These are phyloP conservation scores for Rachycentron canadum DNA, from an alignment of 2,797 vertebrate genomes.

Conservation along the genomic window DNA sequence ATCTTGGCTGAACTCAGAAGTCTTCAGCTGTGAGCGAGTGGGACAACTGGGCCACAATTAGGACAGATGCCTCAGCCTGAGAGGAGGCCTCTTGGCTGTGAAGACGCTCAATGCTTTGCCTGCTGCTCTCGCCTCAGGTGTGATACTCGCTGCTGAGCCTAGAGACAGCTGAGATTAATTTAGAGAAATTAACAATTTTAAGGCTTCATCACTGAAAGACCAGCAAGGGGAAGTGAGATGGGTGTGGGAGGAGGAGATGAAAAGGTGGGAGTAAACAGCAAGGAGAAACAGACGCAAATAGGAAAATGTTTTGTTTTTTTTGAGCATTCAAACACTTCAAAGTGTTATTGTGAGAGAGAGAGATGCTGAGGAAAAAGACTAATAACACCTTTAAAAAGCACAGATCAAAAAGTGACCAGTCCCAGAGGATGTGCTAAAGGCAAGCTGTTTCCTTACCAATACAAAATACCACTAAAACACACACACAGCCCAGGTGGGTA, in stretches of 20 bases:
- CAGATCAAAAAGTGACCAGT: neutral
- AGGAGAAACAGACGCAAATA: conserved; percentile 18
- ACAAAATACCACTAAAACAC: conserved; percentile 8
- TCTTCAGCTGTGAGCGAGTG: conserved; percentile 14
- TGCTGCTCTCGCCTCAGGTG: conserved; percentile 41
- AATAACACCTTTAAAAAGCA: conserved; percentile 10
- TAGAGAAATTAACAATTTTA: conserved; percentile 60
- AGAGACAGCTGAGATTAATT: conserved; percentile 49
- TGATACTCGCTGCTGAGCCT: conserved; percentile 22
- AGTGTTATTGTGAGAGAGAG: neutral
- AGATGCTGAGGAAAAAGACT: conserved; percentile 16
- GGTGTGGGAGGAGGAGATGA: conserved; percentile 7
- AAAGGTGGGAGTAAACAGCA: conserved; percentile 17
- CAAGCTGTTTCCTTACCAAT: conserved; percentile 8
- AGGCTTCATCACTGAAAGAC: conserved; percentile 30
- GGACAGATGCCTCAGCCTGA: conserved; percentile 9
- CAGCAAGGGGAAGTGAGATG: neutral
- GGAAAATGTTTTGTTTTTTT: conserved; percentile 16
- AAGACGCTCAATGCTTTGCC: conserved; percentile 7
- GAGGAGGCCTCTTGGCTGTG: conserved; percentile 30
- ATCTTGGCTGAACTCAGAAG: conserved; percentile 25
- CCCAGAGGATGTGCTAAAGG: conserved; percentile 24
- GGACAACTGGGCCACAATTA: conserved; percentile 36
- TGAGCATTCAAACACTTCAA: conserved; percentile 12
- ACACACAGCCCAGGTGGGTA: neutral